phyloP scores from a whole-genome alignment of 35 echinoderm and acorn worm species.

The Apostichopus californicus region DNA sequence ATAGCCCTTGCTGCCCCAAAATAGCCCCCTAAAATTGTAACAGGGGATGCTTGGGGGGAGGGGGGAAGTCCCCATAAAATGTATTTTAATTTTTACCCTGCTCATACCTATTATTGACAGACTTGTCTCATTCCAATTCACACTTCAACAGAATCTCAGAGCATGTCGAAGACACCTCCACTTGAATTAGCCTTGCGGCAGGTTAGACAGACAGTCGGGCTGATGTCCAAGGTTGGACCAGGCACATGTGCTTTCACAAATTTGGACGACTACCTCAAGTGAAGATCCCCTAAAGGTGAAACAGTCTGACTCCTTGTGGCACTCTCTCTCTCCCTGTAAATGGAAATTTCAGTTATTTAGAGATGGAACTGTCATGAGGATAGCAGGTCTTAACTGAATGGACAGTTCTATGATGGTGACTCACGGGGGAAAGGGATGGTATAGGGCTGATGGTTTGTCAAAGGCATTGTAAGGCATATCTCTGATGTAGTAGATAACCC shows the following conservation, averaged over 20 bases:
- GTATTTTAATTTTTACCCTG: no score
- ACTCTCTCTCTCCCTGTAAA: not conserved
- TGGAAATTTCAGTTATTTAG: not conserved
- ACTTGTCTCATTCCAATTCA: no score
- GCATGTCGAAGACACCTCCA: slow-evolving; percentile 62
- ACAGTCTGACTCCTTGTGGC: not conserved
- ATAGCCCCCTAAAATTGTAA: no score
- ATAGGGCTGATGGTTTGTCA: not conserved
- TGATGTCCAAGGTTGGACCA: slow-evolving; percentile 97
- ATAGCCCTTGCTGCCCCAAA: no score
- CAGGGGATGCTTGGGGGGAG: no score
- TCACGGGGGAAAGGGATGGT: not conserved
- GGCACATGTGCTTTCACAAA: slow-evolving; percentile 97
- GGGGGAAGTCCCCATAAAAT: no score
- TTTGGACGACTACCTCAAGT: slow-evolving; percentile 73
- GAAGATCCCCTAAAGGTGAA: not conserved
- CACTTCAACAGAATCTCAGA: not conserved
- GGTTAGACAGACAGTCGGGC: slow-evolving; percentile 82
- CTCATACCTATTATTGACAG: no score
- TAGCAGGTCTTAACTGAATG: not conserved
- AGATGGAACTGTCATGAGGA: not conserved
- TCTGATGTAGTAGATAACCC: no score
- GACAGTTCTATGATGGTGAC: not conserved
- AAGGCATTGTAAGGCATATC: no score
- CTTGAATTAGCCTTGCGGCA: slow-evolving; percentile 93